These are phyloP conservation scores for Lasioglossum marginatum DNA, from an alignment of 2,888 invertebrate genomes.

Conservation along the genomic window DNA sequence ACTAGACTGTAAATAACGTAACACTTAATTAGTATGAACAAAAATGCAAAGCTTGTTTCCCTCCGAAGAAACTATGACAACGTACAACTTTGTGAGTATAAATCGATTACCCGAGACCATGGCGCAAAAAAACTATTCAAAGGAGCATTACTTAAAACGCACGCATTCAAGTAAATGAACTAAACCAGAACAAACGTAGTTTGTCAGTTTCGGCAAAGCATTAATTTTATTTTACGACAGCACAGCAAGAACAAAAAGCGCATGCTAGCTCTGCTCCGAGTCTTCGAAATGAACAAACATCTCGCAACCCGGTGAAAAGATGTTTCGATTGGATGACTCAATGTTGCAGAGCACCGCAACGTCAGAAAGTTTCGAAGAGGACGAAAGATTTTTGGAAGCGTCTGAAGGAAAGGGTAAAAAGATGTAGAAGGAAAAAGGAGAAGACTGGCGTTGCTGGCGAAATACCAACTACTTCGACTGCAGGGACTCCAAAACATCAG, in stretches of 20 bases:
- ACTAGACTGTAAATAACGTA: neutral
- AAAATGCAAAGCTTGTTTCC: neutral
- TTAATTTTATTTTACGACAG: constrained; percentile 30
- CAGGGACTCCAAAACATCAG: neutral
- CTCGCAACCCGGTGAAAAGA: neutral
- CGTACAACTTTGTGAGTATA: constrained; percentile 17
- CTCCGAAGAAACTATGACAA: neutral
- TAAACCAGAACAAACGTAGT: neutral
- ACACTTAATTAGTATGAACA: neutral
- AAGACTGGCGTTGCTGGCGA: neutral
- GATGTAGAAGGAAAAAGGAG: constrained; percentile 11
- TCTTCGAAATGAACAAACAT: neutral
- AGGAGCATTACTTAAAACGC: neutral
- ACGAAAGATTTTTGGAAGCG: constrained; percentile 4
- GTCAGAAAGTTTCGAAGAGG: neutral
- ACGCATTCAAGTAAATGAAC: constrained; percentile 27
- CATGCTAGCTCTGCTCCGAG: neutral
- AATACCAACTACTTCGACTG: constrained; percentile 9
- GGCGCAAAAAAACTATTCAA: neutral
- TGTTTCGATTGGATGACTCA: constrained; percentile 19
- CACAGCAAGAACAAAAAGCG: neutral
- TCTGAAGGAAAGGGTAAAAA: constrained; percentile 25
- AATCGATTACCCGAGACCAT: constrained; percentile 1
- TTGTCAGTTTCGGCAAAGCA: neutral
- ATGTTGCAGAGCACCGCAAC: constrained; percentile 29